Conservation (phyloP, 2,113 vertebrate species). For the Stictonetta naevosa region DNA sequence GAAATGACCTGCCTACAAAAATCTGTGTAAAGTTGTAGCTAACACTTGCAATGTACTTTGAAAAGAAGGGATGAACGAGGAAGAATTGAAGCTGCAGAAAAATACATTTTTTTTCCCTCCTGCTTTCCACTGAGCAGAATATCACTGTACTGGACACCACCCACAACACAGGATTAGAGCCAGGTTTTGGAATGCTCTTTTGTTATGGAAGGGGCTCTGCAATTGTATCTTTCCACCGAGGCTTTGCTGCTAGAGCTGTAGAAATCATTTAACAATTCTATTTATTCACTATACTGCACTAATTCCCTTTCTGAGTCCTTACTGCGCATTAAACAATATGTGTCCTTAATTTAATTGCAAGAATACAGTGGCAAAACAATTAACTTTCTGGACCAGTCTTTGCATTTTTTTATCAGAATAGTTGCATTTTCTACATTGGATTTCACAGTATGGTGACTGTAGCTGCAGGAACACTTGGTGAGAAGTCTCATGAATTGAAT, state of each 20-base stretch:
- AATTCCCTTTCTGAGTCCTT: background rate
- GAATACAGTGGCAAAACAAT: constrained; percentile 2
- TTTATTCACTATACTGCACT: background rate
- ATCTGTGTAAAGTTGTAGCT: background rate
- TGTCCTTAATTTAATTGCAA: constrained; percentile 13
- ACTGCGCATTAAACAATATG: background rate
- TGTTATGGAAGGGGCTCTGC: background rate
- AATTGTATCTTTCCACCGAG: background rate
- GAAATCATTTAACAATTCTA: constrained; percentile 21
- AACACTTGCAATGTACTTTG: background rate
- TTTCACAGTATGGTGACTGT: constrained; percentile 37
- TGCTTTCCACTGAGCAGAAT: background rate
- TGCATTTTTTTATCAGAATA: constrained; percentile 21
- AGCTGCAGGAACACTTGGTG: constrained; percentile 27
- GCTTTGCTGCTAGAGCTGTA: background rate
- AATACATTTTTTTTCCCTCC: background rate
- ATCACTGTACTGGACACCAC: background rate
- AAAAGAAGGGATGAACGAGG: background rate
- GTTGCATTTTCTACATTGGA: background rate
- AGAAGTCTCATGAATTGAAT: constrained; percentile 35
- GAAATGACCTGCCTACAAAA: background rate
- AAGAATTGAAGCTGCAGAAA: background rate
- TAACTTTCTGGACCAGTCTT: background rate
- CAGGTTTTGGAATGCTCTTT: background rate
- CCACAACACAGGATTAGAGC: background rate